A percentile compares a stretch with the other conserved stretches of the same genome.
These are phyloP conservation scores for Pachycephus smyrnensis DNA, from an alignment of 2,888 invertebrate genomes.

Conservation along the genomic window DNA sequence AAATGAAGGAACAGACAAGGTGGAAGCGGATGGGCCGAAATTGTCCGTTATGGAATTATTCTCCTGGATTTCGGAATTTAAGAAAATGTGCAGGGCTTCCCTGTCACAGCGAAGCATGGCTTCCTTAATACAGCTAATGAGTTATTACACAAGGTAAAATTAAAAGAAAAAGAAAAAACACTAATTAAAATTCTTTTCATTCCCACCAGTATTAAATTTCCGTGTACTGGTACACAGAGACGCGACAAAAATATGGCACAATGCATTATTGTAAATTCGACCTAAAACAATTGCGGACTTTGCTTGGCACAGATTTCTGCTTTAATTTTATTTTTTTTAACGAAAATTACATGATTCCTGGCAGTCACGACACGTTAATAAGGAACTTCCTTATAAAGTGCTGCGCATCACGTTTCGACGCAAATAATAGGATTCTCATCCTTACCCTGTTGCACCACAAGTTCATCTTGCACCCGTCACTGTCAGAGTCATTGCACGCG, in stretches of 20 bases:
- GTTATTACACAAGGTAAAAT: slow-evolving; percentile 58
- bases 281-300: not conserved
- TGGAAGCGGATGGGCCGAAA: slow-evolving; percentile 21
- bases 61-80: slow-evolving; percentile 58
- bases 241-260: not conserved
- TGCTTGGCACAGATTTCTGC: not conserved
- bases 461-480: not conserved
- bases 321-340: not conserved
- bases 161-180: not conserved
- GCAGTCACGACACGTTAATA: not conserved
- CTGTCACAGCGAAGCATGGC: slow-evolving; percentile 48
- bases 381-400: not conserved
- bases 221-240: not conserved
- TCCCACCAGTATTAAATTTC: slow-evolving; percentile 1
- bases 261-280: not conserved
- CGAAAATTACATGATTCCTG: not conserved
- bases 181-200: not conserved
- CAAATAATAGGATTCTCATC: not conserved
- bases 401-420: not conserved
- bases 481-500: not conserved
- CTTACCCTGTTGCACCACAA: not conserved
- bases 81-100: slow-evolving; percentile 48
- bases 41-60: slow-evolving; percentile 39
- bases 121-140: slow-evolving; percentile 57
- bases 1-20: slow-evolving; percentile 10